These are phyloP conservation scores for Sycophila sp. DNA, from an alignment of 1,140 invertebrate species.

Conservation along the genomic window DNA sequence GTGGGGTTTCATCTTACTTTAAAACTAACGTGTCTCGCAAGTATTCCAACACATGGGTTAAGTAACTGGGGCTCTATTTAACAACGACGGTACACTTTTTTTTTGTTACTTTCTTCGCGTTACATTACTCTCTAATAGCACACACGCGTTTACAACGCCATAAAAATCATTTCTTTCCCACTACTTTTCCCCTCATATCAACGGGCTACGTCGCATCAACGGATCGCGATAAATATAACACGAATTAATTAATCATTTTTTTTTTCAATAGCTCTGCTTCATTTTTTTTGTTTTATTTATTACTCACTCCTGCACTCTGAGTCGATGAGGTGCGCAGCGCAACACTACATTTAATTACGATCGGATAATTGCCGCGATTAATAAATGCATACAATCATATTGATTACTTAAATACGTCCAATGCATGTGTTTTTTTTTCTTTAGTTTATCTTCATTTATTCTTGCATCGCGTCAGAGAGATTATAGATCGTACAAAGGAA, in stretches of 20 bases:
- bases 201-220: slow-evolving; percentile 2
- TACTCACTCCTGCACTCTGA: slow-evolving; percentile 24
- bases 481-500: slow-evolving; percentile 22
- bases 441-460: background rate
- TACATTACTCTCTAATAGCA: slow-evolving; percentile 28
- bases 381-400: too few species aligned
- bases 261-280: too few species aligned
- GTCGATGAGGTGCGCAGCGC: slow-evolving; percentile 36
- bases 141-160: slow-evolving; percentile 33
- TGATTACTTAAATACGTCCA: too few species aligned
- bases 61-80: slow-evolving; percentile 28
- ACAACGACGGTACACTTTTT: slow-evolving; percentile 39
- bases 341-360: slow-evolving; percentile 33
- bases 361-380: too few species aligned
- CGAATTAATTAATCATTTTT: slow-evolving; percentile 39
- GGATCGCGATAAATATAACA: slow-evolving; percentile 29
- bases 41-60: too few species aligned
- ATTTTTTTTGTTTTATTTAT: too few species aligned
- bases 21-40: too few species aligned
- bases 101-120: slow-evolving; percentile 43
- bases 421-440: background rate
- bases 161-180: slow-evolving; percentile 14
- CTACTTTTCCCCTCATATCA: slow-evolving; percentile 7
- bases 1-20: too few species aligned
- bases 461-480: background rate